These are phyloP conservation scores for Poeciliopsis retropinna DNA, from an alignment of 2,113 vertebrate genomes.

Conservation along the genomic window DNA sequence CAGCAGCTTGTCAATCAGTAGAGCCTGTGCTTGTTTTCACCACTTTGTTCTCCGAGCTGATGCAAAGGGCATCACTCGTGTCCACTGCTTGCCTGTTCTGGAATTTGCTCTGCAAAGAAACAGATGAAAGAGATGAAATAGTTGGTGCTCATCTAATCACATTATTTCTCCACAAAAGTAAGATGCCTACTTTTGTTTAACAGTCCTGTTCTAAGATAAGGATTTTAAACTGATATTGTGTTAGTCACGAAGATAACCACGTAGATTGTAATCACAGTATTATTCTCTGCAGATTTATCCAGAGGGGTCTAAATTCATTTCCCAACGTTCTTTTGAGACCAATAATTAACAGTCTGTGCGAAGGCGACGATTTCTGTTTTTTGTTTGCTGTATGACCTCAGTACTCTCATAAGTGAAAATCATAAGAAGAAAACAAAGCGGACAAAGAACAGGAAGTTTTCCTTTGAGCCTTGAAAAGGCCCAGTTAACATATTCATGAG, in stretches of 20 bases:
- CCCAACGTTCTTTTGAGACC: conserved; percentile 10
- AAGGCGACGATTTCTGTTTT: background rate
- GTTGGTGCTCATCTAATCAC: conserved; percentile 50
- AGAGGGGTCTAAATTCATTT: conserved; percentile 16
- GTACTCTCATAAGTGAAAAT: conserved; percentile 19
- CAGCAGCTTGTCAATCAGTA: conserved; percentile 58
- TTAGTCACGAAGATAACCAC: conserved; percentile 45
- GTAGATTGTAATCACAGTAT: conserved; percentile 27
- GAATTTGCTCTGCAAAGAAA: conserved; percentile 13
- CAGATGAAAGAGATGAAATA: conserved; percentile 6
- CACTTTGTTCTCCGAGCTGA: conserved; percentile 61
- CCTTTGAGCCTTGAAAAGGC: conserved; percentile 7
- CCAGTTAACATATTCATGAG: background rate
- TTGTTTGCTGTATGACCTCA: conserved; percentile 1
- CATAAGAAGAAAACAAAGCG: background rate
- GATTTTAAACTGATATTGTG: conserved; percentile 45
- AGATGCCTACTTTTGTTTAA: conserved; percentile 33
- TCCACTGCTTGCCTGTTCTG: conserved; percentile 35
- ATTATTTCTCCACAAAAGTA: conserved; percentile 17
- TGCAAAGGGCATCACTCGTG: conserved; percentile 40
- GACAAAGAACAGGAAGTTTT: conserved; percentile 16
- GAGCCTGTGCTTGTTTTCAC: conserved; percentile 30
- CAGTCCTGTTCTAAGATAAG: conserved; percentile 42
- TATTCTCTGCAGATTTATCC: conserved; percentile 35
- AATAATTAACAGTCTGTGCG: conserved; percentile 41